phyloP scores from a whole-genome alignment of 2,113 vertebrate species.

The Solenodon paradoxus region DNA sequence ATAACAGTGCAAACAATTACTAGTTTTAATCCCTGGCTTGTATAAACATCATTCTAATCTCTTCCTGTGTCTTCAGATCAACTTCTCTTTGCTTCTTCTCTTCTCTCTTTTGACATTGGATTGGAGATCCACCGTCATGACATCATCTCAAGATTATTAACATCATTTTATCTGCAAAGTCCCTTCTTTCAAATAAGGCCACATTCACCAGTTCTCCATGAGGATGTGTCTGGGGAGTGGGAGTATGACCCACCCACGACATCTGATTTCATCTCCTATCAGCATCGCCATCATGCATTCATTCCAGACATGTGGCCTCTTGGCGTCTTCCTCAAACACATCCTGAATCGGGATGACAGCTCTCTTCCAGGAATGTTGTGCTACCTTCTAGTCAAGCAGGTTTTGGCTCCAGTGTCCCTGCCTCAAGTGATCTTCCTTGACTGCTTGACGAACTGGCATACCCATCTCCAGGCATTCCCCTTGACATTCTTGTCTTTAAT shows the following conservation, averaged over 20 bases:
- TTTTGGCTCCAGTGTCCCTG: background rate
- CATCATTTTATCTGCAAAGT: background rate
- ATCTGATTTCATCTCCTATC: background rate
- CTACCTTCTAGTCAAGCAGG: no score
- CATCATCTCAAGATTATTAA: background rate
- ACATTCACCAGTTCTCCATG: background rate
- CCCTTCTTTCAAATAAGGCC: background rate
- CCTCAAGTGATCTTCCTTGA: background rate
- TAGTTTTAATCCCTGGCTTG: no score
- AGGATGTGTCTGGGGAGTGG: no score
- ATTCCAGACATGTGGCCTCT: background rate
- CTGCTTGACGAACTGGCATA: background rate
- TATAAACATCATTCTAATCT: background rate
- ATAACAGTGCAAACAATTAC: no score
- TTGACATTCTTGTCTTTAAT: background rate
- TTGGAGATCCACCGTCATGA: background rate
- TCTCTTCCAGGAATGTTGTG: background rate
- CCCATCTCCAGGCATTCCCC: background rate
- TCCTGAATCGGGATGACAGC: background rate
- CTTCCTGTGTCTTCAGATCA: background rate
- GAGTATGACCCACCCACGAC: no score
- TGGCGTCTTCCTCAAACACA: background rate
- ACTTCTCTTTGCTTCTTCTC: background rate
- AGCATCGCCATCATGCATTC: background rate
- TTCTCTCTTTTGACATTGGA: no score